Evolutionary conservation across 2,888 invertebrate species (phyloP).

Genomic region (Congeria kusceri): DNA sequence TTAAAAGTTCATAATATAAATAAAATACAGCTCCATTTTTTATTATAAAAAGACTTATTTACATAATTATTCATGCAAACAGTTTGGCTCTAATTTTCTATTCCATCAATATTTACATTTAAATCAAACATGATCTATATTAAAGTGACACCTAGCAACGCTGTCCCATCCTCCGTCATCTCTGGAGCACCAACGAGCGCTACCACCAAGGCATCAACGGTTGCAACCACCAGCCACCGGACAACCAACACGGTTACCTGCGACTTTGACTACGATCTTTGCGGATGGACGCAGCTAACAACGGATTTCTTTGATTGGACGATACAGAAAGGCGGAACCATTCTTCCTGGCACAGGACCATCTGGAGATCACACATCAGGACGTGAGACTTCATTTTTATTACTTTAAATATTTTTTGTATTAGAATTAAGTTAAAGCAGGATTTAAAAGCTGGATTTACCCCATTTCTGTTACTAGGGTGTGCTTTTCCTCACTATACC

Average conservation of each 20-base stretch:
- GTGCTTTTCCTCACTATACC: too few species aligned
- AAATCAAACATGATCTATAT: background rate
- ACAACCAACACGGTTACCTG: conserved; percentile 65
- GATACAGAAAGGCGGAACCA: conserved; percentile 65
- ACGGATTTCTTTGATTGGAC: conserved; percentile 76
- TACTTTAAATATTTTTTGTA: background rate
- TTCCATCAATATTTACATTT: too few species aligned
- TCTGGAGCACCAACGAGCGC: conserved; percentile 31
- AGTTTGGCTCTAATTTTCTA: too few species aligned
- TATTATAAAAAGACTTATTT: too few species aligned
- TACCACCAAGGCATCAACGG: conserved; percentile 22
- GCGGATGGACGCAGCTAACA: conserved; percentile 74
- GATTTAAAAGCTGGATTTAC: too few species aligned
- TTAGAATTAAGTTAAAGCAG: too few species aligned
- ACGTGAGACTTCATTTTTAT: conserved; percentile 61
- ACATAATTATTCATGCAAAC: too few species aligned
- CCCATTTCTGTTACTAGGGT: too few species aligned
- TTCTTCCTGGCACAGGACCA: conserved; percentile 70
- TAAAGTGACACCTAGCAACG: conserved; percentile 56
- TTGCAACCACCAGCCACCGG: conserved; percentile 43
- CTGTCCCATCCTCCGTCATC: conserved; percentile 48
- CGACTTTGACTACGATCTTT: conserved; percentile 75
- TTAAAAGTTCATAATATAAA: too few species aligned
- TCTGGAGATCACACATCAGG: conserved; percentile 75
- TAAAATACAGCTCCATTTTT: too few species aligned